Evolutionary conservation across 2,888 invertebrate species (phyloP), one percentile per base, ranked within the genome.

Genomic region (Epinotia nisella): DNA sequence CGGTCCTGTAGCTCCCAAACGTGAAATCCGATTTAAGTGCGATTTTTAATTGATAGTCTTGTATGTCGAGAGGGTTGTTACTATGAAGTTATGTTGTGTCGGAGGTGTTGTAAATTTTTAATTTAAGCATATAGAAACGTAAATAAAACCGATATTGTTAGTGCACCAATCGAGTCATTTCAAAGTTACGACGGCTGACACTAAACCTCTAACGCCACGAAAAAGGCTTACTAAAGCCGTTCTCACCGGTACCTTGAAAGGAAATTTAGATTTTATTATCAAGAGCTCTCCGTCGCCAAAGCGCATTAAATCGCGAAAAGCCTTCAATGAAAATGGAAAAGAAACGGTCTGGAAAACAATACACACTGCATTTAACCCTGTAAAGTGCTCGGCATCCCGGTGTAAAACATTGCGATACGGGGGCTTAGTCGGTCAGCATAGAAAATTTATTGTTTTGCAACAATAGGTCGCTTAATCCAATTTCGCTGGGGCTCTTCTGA

Each of bases 391-490:
- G 77, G 76, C 72, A 78, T 77, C 76, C 78, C 73, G 75, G 74
- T 80, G 79, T 83, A 80, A 84, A 84, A 85, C 86, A 86, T 80
- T 78, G 84, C 80, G 79, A 86, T 85, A 83, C 82, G 76, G 77
- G 79, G 81, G 85, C 84, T 90, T 85, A 88, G 80, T 78, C 78
- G 83, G 81, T 78, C 81, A 83, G 86, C 87, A 85, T 85, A 83
- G 88, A 82, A 86, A 90, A 91, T 90, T 90, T 91, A 91, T 91
- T 83, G 89, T 83, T 83, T 81, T 78, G 82, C 82, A 85, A 91
- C 90, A 92, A 91, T 90, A 81, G 82, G 78, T 79, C 81, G 82
- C 77, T 86, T 90, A 89, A 91, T 90, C 88, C 87, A 83, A 86
- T 87, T 82, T 80, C 78, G 77, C 80, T 80, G 81, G 68, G 81